Evolutionary conservation across 92 coral and sea anemone species (phyloP).

Genomic region (Epizoanthus ramosus): DNA sequence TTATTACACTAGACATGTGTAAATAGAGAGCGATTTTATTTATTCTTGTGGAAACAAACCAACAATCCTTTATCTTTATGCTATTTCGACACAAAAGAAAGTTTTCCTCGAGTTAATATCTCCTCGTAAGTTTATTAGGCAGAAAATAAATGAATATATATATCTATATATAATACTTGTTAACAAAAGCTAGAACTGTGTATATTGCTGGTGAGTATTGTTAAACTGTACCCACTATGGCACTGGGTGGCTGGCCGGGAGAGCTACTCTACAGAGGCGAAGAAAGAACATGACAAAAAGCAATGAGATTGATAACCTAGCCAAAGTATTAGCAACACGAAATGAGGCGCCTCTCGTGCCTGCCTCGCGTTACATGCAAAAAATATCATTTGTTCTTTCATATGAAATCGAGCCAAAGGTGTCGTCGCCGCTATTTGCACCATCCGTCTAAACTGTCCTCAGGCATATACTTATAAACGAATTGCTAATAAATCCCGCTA

Average conservation of each 20-base stretch:
- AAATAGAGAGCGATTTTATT: conserved; percentile 74
- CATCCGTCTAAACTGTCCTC: conserved; percentile 3
- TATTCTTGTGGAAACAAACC: conserved; percentile 64
- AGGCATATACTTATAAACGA: conserved; percentile 19
- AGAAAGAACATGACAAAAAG: conserved; percentile 40
- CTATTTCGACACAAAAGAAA: conserved; percentile 28
- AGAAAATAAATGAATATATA: background rate
- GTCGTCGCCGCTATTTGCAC: conserved; percentile 11
- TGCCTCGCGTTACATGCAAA: background rate
- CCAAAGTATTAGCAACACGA: background rate
- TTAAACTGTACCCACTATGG: background rate
- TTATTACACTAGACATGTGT: conserved; percentile 60
- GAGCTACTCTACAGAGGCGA: conserved; percentile 41
- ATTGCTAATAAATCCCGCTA: conserved; percentile 14
- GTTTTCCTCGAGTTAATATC: background rate
- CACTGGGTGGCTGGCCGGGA: conserved; percentile 19
- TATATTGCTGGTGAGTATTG: conserved; percentile 18
- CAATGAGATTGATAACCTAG: conserved; percentile 32
- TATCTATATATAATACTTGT: background rate
- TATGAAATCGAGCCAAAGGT: background rate
- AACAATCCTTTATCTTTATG: conserved; percentile 25
- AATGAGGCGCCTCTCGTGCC: conserved; percentile 17
- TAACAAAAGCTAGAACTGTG: conserved; percentile 3
- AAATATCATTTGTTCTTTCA: background rate
- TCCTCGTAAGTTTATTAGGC: background rate